Conservation (phyloP, 2,888 invertebrate species). For the Drosophila trichaetosa region DNA sequence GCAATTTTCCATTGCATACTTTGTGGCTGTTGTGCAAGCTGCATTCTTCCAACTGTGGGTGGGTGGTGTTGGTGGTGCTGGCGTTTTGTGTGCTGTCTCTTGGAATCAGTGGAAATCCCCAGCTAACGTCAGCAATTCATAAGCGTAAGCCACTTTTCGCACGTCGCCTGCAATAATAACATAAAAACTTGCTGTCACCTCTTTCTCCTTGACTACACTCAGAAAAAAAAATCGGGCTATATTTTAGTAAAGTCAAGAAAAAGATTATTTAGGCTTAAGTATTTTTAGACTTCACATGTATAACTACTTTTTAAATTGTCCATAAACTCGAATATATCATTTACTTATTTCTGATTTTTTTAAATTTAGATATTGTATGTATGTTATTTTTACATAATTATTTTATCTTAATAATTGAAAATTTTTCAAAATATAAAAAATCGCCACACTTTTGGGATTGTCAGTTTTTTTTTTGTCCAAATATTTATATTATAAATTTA, state of each 20-base stretch:
- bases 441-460: not conserved
- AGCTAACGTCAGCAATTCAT: constrained; percentile 80
- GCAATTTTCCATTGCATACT: constrained; percentile 83
- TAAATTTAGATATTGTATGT: too few relatives aligned
- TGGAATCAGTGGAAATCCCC: constrained; percentile 55
- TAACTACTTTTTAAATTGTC: not conserved
- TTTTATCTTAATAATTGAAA: not conserved
- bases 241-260: not conserved
- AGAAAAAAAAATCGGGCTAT: not conserved
- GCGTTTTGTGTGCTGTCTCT: constrained; percentile 20
- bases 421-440: not conserved
- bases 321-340: too few relatives aligned
- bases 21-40: constrained; percentile 69
- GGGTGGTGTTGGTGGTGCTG: constrained; percentile 6
- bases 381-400: not conserved
- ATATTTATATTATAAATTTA: not conserved
- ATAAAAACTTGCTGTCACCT: constrained; percentile 75
- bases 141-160: constrained; percentile 73
- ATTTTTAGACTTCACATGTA: not conserved
- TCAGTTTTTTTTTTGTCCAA: not conserved
- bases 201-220: constrained; percentile 3
- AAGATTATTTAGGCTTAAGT: too few relatives aligned
- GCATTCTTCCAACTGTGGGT: constrained; percentile 43
- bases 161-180: constrained; percentile 68
- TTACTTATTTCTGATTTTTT: too few relatives aligned